Conservation (phyloP, 2,888 invertebrate species). For the Aporophyla nigra region DNA sequence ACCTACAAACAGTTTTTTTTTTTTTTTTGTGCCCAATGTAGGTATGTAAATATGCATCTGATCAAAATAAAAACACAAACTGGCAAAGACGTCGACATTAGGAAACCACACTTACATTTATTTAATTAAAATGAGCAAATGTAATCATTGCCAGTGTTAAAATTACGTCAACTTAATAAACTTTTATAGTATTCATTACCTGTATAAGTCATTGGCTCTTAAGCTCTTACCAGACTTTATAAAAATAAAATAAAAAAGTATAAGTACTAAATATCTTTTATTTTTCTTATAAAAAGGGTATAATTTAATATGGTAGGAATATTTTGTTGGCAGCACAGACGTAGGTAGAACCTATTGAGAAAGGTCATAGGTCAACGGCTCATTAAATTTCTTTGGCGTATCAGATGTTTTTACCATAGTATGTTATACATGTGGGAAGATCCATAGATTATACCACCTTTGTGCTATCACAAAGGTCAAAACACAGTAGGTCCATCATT, state of each 20-base stretch:
- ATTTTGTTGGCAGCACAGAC: slow-evolving; percentile 3
- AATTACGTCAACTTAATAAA: slow-evolving; percentile 26
- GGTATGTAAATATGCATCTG: not conserved
- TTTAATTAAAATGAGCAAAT: slow-evolving; percentile 22
- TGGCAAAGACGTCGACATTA: slow-evolving; percentile 13
- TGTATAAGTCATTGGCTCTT: slow-evolving; percentile 15
- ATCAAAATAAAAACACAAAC: not conserved
- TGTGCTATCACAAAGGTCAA: not conserved
- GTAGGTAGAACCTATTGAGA: slow-evolving; percentile 3
- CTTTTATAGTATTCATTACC: slow-evolving; percentile 22
- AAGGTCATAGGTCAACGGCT: slow-evolving; percentile 21
- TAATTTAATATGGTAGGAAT: not conserved
- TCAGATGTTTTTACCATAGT: slow-evolving; percentile 7
- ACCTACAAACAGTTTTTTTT: not conserved
- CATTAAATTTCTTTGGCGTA: slow-evolving; percentile 23
- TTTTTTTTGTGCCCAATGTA: not conserved
- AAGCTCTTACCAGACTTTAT: not conserved
- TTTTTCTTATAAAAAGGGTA: not conserved
- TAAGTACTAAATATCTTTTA: not conserved
- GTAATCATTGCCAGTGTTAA: slow-evolving; percentile 19
- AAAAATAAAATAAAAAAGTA: not conserved
- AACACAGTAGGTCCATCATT: not conserved
- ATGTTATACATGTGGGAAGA: not conserved
- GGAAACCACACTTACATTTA: slow-evolving; percentile 25
- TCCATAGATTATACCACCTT: slow-evolving; percentile 23